Percentiles rank a stretch among this genome's conserved stretches.
Evolutionary conservation across 1,140 invertebrate genomes (phyloP).

Genomic region (Drosophila mauritiana): DNA sequence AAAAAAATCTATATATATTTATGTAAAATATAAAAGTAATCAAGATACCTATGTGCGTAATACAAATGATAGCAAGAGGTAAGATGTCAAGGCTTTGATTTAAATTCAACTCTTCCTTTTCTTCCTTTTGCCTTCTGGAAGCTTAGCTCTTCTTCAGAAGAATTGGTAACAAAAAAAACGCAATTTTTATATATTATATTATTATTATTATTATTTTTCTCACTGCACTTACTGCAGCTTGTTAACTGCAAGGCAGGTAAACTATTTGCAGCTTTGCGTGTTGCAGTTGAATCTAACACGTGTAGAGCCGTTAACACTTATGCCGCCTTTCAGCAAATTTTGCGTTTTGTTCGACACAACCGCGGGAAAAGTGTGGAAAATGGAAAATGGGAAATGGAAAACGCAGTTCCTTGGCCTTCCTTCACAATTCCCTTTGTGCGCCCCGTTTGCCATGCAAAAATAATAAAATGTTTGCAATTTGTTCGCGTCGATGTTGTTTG

Average conservation of each 20-base stretch:
- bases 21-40: too few species aligned
- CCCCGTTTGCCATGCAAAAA: conserved; percentile 42
- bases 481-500: conserved; percentile 40
- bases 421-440: background rate
- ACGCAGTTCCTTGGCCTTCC: conserved; percentile 38
- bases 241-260: conserved; percentile 39
- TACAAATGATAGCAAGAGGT: too few species aligned
- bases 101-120: too few species aligned
- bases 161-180: too few species aligned
- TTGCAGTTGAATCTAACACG: conserved; percentile 49
- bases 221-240: conserved; percentile 9
- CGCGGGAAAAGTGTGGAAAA: conserved; percentile 9
- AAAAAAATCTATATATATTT: background rate
- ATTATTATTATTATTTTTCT: background rate
- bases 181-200: too few species aligned
- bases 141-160: too few species aligned
- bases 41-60: too few species aligned
- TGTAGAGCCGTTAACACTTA: conserved; percentile 59
- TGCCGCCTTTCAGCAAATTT: conserved; percentile 48
- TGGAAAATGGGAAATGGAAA: conserved; percentile 16
- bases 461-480: conserved; percentile 57
- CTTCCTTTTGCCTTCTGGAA: too few species aligned
- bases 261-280: conserved; percentile 51
- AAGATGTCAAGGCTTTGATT: too few species aligned
- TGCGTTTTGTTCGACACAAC: conserved; percentile 63